Evolutionary conservation across 1,140 invertebrate genomes (phyloP).

Genomic region (Neodiprion pinetum): DNA sequence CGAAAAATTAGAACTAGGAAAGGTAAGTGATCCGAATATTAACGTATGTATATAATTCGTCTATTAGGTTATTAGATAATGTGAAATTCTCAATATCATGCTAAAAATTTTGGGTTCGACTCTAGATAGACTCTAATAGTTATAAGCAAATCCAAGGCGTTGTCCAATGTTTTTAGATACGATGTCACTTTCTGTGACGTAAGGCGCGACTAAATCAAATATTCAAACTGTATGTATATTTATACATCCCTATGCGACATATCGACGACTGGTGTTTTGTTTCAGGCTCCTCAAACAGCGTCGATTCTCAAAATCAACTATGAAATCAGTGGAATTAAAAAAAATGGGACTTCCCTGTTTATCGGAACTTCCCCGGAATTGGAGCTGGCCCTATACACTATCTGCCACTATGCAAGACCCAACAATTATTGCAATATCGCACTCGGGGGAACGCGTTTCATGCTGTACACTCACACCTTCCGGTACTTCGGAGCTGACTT

Average conservation of each 20-base stretch:
- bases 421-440: constrained; percentile 76
- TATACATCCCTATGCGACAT: constrained; percentile 15
- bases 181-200: background rate
- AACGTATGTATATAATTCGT: background rate
- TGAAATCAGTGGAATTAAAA: constrained; percentile 74
- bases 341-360: constrained; percentile 82
- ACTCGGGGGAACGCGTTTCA: constrained; percentile 71
- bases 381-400: constrained; percentile 88
- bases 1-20: constrained; percentile 71
- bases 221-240: background rate
- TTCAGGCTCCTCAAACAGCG: constrained; percentile 69
- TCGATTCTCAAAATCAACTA: constrained; percentile 80
- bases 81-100: background rate
- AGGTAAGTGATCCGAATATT: constrained; percentile 61
- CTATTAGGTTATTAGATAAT: background rate
- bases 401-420: constrained; percentile 79
- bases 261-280: constrained; percentile 38
- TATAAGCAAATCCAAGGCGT: too few species aligned
- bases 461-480: constrained; percentile 75
- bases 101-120: too few species aligned
- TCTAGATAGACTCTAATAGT: too few species aligned
- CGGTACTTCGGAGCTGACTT: constrained; percentile 75
- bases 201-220: background rate
- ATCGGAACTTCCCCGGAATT: constrained; percentile 91
- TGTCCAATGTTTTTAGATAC: too few species aligned